These are phyloP conservation scores for Orycteropus afer DNA, from an alignment of 2,113 vertebrate species.

Conservation along the genomic window DNA sequence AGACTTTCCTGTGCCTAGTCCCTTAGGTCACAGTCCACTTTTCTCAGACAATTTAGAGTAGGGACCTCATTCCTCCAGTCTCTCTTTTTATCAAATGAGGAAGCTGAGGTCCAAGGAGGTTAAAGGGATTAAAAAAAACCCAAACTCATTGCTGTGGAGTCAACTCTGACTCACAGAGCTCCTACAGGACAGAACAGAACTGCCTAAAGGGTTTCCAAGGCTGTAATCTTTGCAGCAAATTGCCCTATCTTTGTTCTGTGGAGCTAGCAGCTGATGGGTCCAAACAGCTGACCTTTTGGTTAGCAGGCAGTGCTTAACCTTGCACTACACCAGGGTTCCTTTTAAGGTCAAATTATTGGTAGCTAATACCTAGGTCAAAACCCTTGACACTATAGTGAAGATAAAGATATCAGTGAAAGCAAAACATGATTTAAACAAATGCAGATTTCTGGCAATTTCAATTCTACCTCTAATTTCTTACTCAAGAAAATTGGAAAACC, in stretches of 20 bases:
- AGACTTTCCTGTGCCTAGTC: neutral
- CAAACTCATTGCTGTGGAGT: neutral
- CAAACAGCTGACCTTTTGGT: neutral
- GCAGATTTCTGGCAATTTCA: constrained; percentile 38
- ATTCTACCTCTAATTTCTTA: too few species aligned
- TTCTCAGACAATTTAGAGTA: constrained; percentile 18
- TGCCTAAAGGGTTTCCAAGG: neutral
- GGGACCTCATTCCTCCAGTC: neutral
- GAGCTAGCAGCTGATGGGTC: neutral
- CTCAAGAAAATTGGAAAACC: too few species aligned
- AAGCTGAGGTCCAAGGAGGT: constrained; percentile 23
- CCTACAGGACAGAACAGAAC: neutral
- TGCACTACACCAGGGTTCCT: neutral
- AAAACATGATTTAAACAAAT: constrained; percentile 21
- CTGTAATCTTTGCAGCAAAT: neutral
- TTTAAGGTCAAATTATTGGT: neutral
- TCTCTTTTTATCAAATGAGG: constrained; percentile 25
- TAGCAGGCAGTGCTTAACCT: neutral
- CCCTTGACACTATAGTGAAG: neutral
- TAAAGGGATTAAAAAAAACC: too few species aligned
- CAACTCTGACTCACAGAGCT: neutral
- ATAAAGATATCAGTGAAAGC: neutral
- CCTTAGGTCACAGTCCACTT: constrained; percentile 52
- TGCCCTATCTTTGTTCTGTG: neutral
- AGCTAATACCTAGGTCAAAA: neutral